Base-by-base conservation (phyloP, 2,888 invertebrate species). In the Hypsopygia costalis region DNA sequence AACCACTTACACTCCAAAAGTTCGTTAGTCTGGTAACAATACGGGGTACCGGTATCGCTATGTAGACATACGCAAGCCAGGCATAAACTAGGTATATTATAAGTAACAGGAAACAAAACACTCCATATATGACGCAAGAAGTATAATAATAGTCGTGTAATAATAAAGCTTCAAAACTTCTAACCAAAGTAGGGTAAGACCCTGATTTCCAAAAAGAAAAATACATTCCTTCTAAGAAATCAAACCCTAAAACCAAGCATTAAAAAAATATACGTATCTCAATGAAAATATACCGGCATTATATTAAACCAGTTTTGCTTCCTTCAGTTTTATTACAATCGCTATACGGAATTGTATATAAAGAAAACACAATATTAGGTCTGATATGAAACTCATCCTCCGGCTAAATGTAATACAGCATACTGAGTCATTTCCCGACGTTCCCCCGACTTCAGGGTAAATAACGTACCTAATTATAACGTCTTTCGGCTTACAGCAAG, bases 381-480 rank as follows among this genome's bases (percentile, higher is more conserved):
- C 43, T 50, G 49, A 52, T 51, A 53, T 55, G 49, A 55, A 53
- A 47, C 44, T 47, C 38, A 38, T 52, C 45, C 54, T 44, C 44
- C 41, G 47, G 45, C 55, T 50, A 64, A 69, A 66, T 56, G 58
- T 69, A 58, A 67, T 69, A 62, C 62, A 47, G 50, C 57, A 61
- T 52, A 50, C 50, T 49, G 51, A 43, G 55, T 69, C 66, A 69
- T 73, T 69, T 70, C 67, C 63, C 56, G 47, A 57, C 55, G 55
- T 44, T 51, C 46, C 47, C 6, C 48, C 44, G 46, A 46, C n/a
- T n/a, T n/a, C 43, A 51, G 49, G 52, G 69, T 63, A 73, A 73
- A 74, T 69, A 73, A 66, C 61, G 63, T 25, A 40, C 35, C 41
- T 73, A 72, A 70, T 72, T 72, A 69, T 68, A 65, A 66, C 67